Evolutionary conservation across 1,140 invertebrate genomes (phyloP).

Genomic region (Epicauta chinensis): DNA sequence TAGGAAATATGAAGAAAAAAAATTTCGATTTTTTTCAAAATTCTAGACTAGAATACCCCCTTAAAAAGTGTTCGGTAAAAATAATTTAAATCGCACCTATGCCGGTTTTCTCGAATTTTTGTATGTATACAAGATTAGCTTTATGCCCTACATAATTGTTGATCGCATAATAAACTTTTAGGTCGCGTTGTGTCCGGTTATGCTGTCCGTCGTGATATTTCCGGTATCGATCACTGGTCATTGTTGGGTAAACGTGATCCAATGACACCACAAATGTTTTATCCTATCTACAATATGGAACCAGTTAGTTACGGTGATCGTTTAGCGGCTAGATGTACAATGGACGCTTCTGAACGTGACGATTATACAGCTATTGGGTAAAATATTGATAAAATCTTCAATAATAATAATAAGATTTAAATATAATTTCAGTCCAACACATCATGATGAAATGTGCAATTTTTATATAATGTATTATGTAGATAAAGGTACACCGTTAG

Average conservation of each 20-base stretch:
- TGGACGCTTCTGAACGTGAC: conserved; percentile 62
- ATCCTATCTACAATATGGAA: conserved; percentile 64
- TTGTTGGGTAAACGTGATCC: conserved; percentile 89
- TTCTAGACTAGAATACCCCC: no score
- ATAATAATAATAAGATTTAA: neutral
- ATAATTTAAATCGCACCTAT: no score
- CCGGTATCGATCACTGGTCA: conserved; percentile 64
- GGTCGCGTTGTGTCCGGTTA: conserved; percentile 84
- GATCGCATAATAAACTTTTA: conserved; percentile 32
- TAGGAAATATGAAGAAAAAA: no score
- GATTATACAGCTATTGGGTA: conserved; percentile 72
- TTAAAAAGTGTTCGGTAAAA: no score
- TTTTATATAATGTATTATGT: conserved; percentile 99
- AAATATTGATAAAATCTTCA: conserved; percentile 36
- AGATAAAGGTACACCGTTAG: conserved; percentile 67
- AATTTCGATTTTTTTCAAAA: no score
- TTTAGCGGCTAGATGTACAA: conserved; percentile 80
- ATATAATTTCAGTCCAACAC: conserved; percentile 62
- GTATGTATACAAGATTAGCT: neutral
- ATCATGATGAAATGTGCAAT: conserved; percentile 98
- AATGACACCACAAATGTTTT: conserved; percentile 93
- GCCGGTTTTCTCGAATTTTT: no score
- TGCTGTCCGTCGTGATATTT: conserved; percentile 55
- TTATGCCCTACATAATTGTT: neutral
- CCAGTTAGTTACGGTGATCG: conserved; percentile 61